These are phyloP conservation scores for Enteromius treurensis DNA, from an alignment of 2,797 vertebrate species.

Conservation along the genomic window DNA sequence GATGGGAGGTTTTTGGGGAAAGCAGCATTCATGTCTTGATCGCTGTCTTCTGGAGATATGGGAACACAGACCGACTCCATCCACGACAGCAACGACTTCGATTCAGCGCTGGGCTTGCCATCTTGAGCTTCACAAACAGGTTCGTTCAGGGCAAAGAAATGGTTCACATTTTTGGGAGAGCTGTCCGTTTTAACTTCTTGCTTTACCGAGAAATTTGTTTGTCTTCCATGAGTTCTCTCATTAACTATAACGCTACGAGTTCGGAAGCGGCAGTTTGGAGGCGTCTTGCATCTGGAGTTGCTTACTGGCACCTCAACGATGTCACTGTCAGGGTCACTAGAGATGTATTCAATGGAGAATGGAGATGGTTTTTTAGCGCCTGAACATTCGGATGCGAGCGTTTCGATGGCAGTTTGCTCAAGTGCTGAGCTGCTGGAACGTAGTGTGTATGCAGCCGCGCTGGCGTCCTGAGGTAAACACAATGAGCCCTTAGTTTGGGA, in stretches of 20 bases:
- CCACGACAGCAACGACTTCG: conserved; percentile 1
- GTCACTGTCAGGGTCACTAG: conserved; percentile 77
- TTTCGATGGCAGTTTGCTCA: conserved; percentile 65
- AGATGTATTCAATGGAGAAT: conserved; percentile 57
- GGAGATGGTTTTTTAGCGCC: conserved; percentile 50
- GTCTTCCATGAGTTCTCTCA: background rate
- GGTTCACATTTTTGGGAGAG: conserved; percentile 16
- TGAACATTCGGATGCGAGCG: conserved; percentile 67
- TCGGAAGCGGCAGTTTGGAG: background rate
- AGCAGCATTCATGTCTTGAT: conserved; percentile 18
- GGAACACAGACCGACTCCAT: conserved; percentile 35
- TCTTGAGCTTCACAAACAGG: background rate
- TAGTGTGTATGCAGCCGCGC: conserved; percentile 52
- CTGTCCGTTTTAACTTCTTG: background rate
- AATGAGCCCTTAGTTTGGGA: conserved; percentile 69
- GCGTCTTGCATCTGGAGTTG: conserved; percentile 24
- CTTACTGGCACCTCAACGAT: conserved; percentile 70
- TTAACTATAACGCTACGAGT: background rate
- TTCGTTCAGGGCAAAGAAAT: background rate
- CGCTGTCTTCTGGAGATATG: conserved; percentile 38
- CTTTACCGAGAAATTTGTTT: background rate
- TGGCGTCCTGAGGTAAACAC: conserved; percentile 45
- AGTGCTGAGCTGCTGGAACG: conserved; percentile 65
- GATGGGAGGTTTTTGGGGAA: conserved; percentile 33
- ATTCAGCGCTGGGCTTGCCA: background rate